phyloP scores from a whole-genome alignment of 2,113 vertebrate genomes.

The Holacanthus passer region DNA sequence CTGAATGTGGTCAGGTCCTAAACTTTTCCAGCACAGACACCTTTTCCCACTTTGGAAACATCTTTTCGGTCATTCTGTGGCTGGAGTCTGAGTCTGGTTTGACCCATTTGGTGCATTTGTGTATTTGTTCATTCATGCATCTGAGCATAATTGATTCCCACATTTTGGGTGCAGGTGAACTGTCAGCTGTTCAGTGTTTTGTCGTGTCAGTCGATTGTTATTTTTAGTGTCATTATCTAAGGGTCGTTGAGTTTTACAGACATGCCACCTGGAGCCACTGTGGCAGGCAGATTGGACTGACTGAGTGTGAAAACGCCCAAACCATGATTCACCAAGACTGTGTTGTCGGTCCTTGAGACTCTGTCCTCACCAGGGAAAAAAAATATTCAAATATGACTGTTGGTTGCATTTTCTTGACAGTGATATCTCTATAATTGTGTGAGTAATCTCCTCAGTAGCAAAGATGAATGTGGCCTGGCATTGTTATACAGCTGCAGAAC shows the following conservation, averaged over 20 bases:
- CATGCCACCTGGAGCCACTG: conserved; percentile 73
- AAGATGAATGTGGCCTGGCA: neutral
- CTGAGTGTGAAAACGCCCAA: conserved; percentile 41
- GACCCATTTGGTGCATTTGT: conserved; percentile 30
- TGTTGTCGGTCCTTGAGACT: neutral
- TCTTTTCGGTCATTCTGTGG: conserved; percentile 14
- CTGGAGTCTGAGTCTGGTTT: neutral
- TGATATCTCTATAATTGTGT: no score
- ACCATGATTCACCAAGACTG: conserved; percentile 31
- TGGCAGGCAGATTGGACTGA: conserved; percentile 34
- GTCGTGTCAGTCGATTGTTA: conserved; percentile 53
- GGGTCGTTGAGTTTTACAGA: conserved; percentile 69
- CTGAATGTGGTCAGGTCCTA: neutral
- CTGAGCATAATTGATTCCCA: conserved; percentile 50
- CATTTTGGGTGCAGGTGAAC: conserved; percentile 55
- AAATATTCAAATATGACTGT: neutral
- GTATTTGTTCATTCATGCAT: conserved; percentile 45
- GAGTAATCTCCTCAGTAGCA: neutral
- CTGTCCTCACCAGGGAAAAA: conserved; percentile 17
- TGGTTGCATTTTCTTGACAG: conserved; percentile 19
- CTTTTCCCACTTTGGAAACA: neutral
- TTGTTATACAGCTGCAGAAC: neutral
- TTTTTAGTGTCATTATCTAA: conserved; percentile 62
- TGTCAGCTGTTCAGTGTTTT: conserved; percentile 48
- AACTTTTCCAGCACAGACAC: conserved; percentile 1